Evolutionary conservation across 2,888 invertebrate genomes (phyloP), one percentile per base, ranked within the genome.

Genomic region (Deroplatys truncata): DNA sequence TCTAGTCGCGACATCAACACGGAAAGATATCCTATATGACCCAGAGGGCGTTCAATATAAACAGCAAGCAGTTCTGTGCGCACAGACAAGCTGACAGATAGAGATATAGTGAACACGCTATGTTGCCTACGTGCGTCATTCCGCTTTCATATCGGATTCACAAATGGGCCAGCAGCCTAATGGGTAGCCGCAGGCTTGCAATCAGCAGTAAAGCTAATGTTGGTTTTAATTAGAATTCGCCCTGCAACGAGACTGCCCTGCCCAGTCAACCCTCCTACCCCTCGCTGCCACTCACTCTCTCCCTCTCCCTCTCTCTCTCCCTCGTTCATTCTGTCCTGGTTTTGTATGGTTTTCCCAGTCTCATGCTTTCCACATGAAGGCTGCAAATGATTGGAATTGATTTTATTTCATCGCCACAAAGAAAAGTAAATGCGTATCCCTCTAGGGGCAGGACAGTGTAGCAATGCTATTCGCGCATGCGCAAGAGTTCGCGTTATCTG

Each of bases 181-280:
- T 84, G 84, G 88, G 28, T 84, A 84, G 88, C 88, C 88, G 88
- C 88, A 88, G 88, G 88, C 84, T 88, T 84, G 88, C 88, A 88
- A 88, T 88, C 88, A 88, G 49, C 88, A 88, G 88, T 88, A 88
- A 88, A 88, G 88, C 88, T 88, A 88, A 88, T 88, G 88, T 88
- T 88, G 88, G 84, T 88, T 88, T 88, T 88, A 88, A 88, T 88
- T 88, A 88, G 88, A 88, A 88, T 88, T 88, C 88, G 88, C 88
- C 87, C 87, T 82, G 87, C 87, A 87, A 87, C 87, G 87, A 82
- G 82, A 82, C 72, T 31, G 25, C 35, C n/a, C 56, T 29, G 20
- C 56, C 29, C 84, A 29, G 31, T 31, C 84, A 84, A 84, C 84
- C 84, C 84, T 29, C 84, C 20, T 84, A 84, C 84, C 84, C 84